Base-by-base conservation (phyloP, 2,113 vertebrate genomes). In the Colius striatus region DNA sequence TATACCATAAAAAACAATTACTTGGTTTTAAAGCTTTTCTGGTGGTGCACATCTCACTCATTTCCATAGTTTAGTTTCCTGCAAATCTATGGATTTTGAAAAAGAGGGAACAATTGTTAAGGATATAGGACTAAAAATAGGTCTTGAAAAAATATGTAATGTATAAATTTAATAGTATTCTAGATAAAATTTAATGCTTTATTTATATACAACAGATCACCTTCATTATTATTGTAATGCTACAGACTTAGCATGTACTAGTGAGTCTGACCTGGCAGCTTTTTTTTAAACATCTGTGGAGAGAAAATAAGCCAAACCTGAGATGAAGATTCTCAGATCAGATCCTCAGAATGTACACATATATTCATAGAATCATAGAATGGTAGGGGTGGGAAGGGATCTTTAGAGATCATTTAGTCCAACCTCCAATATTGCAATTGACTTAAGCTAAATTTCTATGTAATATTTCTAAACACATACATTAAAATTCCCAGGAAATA, bases 271-370 rank as follows among this genome's bases (percentile, higher is more conserved):
- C 7, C 26, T 4, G 6, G n/a, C 36, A 94, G 20, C 18, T 60
- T 43, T 54, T 71, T 71, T 53, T 61, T 34, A 2, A 36, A 11
- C 3, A 54, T 3, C 2, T 0, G 0, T 53, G 10, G 23, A 32
- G 41, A 73, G 43, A 81, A 91, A 58, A 62, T 26, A 77, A 70
- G 16, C 10, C 30, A 89, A 86, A 79, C 2, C 7, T 55, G 9
- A 78, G 38, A 67, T 26, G 66, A 84, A 53, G 51, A 15, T 12
- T 57, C 32, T 67, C 25, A 15, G 11, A n/a, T 65, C 19, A 55
- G 6, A 9, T 91, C 41, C 18, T 80, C 21, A 36, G 30, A 45
- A 58, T 32, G 18, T 29, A 11, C 26, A 11, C 5, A 19, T 8
- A 63, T 4, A 38, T 41, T 41, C 38, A 41, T 41, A 41, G 38